phyloP scores from a whole-genome alignment of 2,888 invertebrate genomes.

The Aporophyla lueneburgensis region DNA sequence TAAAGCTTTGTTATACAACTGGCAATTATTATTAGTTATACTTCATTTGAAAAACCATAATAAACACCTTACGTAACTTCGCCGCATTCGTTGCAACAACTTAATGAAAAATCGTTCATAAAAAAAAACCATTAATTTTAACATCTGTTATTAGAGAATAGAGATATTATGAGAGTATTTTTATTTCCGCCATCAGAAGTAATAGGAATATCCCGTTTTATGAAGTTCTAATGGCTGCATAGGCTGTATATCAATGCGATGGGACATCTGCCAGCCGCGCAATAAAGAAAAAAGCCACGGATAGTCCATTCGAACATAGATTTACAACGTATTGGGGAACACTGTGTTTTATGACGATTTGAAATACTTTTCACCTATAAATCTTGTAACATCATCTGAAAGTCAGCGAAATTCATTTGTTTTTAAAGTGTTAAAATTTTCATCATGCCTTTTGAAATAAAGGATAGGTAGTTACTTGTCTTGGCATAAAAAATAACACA shows the following conservation, averaged over 20 bases:
- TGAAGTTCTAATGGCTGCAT: conserved; percentile 56
- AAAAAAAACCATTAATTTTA: conserved; percentile 6
- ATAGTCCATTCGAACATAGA: conserved; percentile 62
- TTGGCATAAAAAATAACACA: conserved; percentile 4
- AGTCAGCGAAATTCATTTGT: conserved; percentile 16
- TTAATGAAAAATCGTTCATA: not conserved
- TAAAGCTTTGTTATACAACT: not conserved
- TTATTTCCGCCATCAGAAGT: conserved; percentile 6
- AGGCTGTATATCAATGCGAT: conserved; percentile 53
- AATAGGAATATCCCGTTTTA: conserved; percentile 54
- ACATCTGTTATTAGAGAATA: not conserved
- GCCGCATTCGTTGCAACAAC: not conserved
- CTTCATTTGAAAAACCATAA: not conserved
- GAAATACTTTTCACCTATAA: conserved; percentile 47
- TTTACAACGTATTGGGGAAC: conserved; percentile 55
- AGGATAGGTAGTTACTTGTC: not conserved
- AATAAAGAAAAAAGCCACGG: conserved; percentile 61
- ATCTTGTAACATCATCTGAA: conserved; percentile 29
- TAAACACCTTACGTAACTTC: not conserved
- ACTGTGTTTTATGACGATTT: conserved; percentile 42
- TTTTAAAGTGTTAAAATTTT: not conserved
- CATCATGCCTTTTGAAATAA: not conserved
- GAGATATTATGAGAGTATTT: not conserved
- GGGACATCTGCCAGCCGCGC: conserved; percentile 57
- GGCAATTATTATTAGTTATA: not conserved